Base-by-base conservation (phyloP, 2,888 invertebrate genomes). In the Cancer borealis region DNA sequence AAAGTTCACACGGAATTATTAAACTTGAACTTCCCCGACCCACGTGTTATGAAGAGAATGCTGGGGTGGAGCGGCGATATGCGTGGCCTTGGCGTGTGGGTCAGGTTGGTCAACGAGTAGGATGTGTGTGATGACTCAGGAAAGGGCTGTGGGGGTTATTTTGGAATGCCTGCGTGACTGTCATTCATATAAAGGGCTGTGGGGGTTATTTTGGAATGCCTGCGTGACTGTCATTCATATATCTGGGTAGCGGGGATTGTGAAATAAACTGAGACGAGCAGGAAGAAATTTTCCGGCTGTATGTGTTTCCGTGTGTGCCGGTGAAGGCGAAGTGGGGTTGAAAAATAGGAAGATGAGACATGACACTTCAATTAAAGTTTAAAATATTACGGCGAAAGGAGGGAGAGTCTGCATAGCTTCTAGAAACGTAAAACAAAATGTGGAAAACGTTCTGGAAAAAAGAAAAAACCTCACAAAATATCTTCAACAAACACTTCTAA, bases 41-140 rank as follows among this genome's bases (percentile, higher is more conserved):
- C 73, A 79, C 26, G 73, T 79, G 73, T 79, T 10, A 79, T 21
- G 89, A 89, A 45, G 21, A 49, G 54, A 54, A 89, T 47, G 54
- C 26, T 21, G 47, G 30, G 89, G 26, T 26, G 54, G 49, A 88
- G 49, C 10, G 89, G 54, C 26, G n/a, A 46, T 45, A 26, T 26
- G 30, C 89, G 54, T 89, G 54, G 3, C 47, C 49, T 49, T 49
- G 30, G 54, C 46, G 54, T 47, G 54, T 89, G 47, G 17, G 54
- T 84, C 26, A 26, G 8, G 73, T 6, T 26, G 26, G 39, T 84
- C 66, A 66, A 21, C 21, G 66, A 5, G 39, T 30, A 0, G n/a
- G 39, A 26, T 26, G 26, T n/a, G 73, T 73, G 73, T 10, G 5
- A 26, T 73, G 73, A 73, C 26, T 26, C 73, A 73, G 17, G 39